Conservation (phyloP, 2,888 invertebrate genomes). For the Andrena dorsata region DNA sequence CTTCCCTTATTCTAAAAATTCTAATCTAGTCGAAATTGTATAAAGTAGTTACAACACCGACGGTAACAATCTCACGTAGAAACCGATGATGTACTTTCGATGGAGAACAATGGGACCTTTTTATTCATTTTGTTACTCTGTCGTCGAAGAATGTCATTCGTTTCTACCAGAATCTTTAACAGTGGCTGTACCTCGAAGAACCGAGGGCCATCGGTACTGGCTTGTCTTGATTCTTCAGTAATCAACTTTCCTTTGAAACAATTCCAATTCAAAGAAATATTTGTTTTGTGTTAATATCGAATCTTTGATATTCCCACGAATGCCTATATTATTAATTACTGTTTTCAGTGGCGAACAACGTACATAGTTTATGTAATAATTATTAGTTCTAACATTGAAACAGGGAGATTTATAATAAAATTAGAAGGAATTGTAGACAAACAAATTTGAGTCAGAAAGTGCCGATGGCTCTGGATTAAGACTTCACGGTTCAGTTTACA, state of each 20-base stretch:
- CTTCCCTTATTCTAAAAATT: conserved; percentile 13
- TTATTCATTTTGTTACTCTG: neutral
- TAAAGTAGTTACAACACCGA: conserved; percentile 31
- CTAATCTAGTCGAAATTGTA: conserved; percentile 59
- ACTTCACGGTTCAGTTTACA: neutral
- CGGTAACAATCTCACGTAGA: conserved; percentile 7
- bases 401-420: neutral
- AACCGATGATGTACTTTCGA: conserved; percentile 7
- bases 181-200: conserved; percentile 7
- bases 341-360: neutral
- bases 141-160: neutral
- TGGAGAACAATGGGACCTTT: neutral
- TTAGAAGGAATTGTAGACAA: neutral
- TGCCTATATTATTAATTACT: neutral
- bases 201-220: conserved; percentile 24
- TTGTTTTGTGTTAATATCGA: neutral
- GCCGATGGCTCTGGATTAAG: conserved; percentile 4
- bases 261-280: too few species aligned
- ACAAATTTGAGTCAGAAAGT: neutral
- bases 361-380: neutral
- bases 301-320: neutral
- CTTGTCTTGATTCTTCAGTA: conserved; percentile 14
- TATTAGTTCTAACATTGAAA: neutral
- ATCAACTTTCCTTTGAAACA: neutral
- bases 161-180: conserved; percentile 34